These are phyloP conservation scores for Dicrurus megarhynchus DNA, from an alignment of 2,113 vertebrate genomes.

Conservation along the genomic window DNA sequence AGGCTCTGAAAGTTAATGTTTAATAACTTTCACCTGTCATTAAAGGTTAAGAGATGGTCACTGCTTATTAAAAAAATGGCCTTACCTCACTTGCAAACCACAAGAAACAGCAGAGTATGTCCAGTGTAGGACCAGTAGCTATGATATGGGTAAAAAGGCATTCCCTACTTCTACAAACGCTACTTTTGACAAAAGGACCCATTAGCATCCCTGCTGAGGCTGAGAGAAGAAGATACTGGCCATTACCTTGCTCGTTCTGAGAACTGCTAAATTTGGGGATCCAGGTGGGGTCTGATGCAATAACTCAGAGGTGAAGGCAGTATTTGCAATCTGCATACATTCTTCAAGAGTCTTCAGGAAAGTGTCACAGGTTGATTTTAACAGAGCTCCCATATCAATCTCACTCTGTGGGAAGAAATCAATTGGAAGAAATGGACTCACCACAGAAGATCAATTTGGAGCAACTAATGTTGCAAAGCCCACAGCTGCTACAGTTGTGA, in stretches of 20 bases:
- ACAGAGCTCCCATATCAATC: constrained; percentile 84
- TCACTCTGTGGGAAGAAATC: constrained; percentile 71
- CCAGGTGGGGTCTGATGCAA: constrained; percentile 81
- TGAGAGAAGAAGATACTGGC: not conserved
- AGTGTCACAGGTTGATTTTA: constrained; percentile 93
- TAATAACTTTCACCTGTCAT: not conserved
- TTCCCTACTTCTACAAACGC: not conserved
- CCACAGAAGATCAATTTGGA: not conserved
- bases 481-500: not conserved
- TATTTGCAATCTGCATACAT: constrained; percentile 96
- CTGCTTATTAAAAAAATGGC: not conserved
- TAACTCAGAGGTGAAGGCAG: constrained; percentile 84
- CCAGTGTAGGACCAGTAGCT: not conserved
- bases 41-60: not conserved
- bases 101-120: not conserved
- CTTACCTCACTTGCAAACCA: not conserved
- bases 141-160: not conserved
- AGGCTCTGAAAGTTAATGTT: not conserved
- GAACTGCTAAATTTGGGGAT: constrained; percentile 83
- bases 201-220: not conserved
- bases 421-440: not conserved
- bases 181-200: not conserved
- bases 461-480: not conserved
- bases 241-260: constrained; percentile 87
- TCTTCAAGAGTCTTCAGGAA: constrained; percentile 96